These are phyloP conservation scores for Arctopsyche grandis DNA, from an alignment of 1,140 invertebrate species.

Conservation along the genomic window DNA sequence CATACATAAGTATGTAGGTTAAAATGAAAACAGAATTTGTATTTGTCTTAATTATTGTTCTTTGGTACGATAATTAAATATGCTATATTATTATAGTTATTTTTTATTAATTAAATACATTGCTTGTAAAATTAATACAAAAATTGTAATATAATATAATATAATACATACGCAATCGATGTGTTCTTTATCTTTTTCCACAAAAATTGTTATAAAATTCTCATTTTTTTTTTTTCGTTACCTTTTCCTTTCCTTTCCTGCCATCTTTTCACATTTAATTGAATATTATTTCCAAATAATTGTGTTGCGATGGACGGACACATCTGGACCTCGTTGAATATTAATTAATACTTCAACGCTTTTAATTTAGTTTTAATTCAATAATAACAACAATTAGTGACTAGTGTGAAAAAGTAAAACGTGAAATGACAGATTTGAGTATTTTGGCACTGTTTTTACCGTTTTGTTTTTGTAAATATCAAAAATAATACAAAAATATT, in stretches of 20 bases:
- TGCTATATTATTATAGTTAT: conserved; percentile 8
- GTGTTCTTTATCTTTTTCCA: not conserved
- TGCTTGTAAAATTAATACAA: conserved; percentile 24
- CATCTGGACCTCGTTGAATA: conserved; percentile 21
- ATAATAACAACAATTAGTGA: no score
- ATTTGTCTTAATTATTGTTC: conserved; percentile 36
- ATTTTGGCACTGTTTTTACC: not conserved
- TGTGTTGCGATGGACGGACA: conserved; percentile 20
- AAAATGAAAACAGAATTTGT: not conserved
- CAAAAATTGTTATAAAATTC: not conserved
- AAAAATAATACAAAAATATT: conserved; percentile 22
- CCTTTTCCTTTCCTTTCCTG: not conserved
- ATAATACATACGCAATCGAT: not conserved
- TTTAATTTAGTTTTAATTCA: not conserved
- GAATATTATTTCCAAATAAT: not conserved
- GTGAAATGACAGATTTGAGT: not conserved
- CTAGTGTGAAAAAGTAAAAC: not conserved
- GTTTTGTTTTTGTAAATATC: not conserved
- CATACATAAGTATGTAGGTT: no score
- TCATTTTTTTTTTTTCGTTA: not conserved
- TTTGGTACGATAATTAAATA: conserved; percentile 24
- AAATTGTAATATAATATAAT: not conserved
- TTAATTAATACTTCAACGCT: not conserved
- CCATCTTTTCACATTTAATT: not conserved
- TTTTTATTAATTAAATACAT: conserved; percentile 6